Conservation (phyloP, 2,113 vertebrate genomes). For the Zeus faber region DNA sequence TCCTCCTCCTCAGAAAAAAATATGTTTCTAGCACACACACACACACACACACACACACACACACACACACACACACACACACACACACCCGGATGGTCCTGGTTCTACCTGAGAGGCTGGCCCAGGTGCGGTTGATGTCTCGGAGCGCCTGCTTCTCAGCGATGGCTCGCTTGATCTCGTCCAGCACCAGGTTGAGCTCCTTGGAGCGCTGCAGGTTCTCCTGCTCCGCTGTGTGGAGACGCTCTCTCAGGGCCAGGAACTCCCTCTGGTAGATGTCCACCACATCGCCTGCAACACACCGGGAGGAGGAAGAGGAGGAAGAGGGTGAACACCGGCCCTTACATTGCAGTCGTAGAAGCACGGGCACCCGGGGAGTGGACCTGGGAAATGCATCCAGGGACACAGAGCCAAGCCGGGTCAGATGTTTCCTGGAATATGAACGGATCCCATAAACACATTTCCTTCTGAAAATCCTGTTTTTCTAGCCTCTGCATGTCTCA, state of each 20-base stretch:
- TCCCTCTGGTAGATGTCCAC: constrained; percentile 95
- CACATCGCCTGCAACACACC: constrained; percentile 78
- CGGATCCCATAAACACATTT: too few relatives aligned
- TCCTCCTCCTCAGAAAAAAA: background rate
- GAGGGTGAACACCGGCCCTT: background rate
- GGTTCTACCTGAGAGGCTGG: constrained; percentile 59
- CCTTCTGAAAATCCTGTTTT: too few relatives aligned
- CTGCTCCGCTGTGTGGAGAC: constrained; percentile 89
- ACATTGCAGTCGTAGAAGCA: too few relatives aligned
- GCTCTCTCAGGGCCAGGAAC: constrained; percentile 90
- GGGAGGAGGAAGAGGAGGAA: background rate
- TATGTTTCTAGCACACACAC: background rate
- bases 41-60: background rate
- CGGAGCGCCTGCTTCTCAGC: constrained; percentile 83
- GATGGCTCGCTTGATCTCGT: constrained; percentile 94
- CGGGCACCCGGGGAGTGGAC: too few relatives aligned
- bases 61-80: background rate
- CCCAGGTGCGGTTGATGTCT: constrained; percentile 71
- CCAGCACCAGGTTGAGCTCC: constrained; percentile 95
- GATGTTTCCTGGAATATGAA: too few relatives aligned
- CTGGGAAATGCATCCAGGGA: too few relatives aligned
- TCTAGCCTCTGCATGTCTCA: too few relatives aligned
- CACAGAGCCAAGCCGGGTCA: too few relatives aligned
- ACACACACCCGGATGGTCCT: background rate
- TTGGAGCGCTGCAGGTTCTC: constrained; percentile 96